Conservation (phyloP, 92 coral and sea anemone species). For the Scolanthus callimorphus region DNA sequence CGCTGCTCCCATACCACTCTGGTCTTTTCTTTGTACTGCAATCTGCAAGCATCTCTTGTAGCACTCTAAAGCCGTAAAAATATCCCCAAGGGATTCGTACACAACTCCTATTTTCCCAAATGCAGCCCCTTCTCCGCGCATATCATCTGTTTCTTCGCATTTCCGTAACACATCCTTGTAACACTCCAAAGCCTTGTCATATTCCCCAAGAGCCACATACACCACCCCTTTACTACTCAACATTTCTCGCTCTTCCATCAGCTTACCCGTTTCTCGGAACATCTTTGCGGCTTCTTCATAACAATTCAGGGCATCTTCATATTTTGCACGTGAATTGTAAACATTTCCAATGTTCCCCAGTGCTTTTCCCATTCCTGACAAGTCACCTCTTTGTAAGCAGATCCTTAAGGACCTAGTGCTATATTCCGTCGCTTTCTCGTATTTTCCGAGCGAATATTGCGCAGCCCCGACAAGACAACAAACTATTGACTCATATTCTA, state of each 20-base stretch:
- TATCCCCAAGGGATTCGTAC: background rate
- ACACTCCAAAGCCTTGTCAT: too few species aligned
- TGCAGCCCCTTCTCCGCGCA: background rate
- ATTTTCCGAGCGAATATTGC: background rate
- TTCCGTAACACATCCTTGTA: background rate
- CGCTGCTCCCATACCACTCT: background rate
- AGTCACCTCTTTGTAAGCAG: background rate
- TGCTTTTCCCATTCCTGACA: background rate
- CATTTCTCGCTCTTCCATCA: background rate
- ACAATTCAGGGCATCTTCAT: background rate
- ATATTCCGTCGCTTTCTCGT: background rate
- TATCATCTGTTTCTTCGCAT: background rate
- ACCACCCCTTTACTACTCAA: background rate
- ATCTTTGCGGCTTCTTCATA: background rate
- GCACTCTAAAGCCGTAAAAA: background rate
- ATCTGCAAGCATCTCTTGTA: background rate
- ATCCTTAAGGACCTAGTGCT: background rate
- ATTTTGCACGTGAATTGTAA: background rate
- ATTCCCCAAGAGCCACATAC: background rate
- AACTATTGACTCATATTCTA: too few species aligned
- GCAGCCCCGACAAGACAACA: background rate
- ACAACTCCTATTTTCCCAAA: background rate
- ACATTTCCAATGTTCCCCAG: background rate
- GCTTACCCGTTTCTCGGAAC: background rate
- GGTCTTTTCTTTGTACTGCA: background rate